phyloP scores from a whole-genome alignment of 1,140 invertebrate species.

The Drosophila neocordata region DNA sequence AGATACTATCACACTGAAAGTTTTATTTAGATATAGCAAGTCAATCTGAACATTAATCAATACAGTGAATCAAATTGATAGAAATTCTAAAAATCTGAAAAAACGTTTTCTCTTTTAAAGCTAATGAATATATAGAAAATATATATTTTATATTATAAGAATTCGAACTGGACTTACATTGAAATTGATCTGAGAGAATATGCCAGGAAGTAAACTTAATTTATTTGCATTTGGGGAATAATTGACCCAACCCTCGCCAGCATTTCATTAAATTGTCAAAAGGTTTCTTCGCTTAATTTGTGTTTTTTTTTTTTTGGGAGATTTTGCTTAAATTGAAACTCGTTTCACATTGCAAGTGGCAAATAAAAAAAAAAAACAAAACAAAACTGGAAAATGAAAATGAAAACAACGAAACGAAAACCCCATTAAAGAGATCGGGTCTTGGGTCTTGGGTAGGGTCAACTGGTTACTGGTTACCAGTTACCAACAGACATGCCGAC shows the following conservation, averaged over 20 bases:
- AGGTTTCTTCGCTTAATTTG: slow-evolving; percentile 20
- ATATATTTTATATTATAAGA: no score
- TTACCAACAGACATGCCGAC: not conserved
- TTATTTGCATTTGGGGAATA: not conserved
- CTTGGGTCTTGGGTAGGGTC: slow-evolving; percentile 38
- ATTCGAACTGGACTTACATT: no score
- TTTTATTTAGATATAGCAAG: no score
- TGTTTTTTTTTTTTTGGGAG: slow-evolving; percentile 8
- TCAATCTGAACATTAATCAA: no score
- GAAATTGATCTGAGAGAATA: not conserved
- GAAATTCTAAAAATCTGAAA: no score
- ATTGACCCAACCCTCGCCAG: slow-evolving; percentile 4
- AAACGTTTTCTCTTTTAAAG: no score
- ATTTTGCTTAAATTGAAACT: slow-evolving; percentile 31
- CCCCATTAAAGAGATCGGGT: slow-evolving; percentile 31
- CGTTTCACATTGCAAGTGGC: slow-evolving; percentile 36
- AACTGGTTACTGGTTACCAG: slow-evolving; percentile 43
- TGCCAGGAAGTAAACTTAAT: not conserved
- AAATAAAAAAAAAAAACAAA: not conserved
- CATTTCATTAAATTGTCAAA: slow-evolving; percentile 30
- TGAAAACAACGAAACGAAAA: slow-evolving; percentile 39
- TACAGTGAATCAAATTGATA: no score
- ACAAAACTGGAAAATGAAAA: slow-evolving; percentile 45
- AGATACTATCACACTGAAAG: no score
- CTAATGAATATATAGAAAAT: no score